Conservation (phyloP, 1,140 invertebrate genomes). For the Drosophila watanabei region DNA sequence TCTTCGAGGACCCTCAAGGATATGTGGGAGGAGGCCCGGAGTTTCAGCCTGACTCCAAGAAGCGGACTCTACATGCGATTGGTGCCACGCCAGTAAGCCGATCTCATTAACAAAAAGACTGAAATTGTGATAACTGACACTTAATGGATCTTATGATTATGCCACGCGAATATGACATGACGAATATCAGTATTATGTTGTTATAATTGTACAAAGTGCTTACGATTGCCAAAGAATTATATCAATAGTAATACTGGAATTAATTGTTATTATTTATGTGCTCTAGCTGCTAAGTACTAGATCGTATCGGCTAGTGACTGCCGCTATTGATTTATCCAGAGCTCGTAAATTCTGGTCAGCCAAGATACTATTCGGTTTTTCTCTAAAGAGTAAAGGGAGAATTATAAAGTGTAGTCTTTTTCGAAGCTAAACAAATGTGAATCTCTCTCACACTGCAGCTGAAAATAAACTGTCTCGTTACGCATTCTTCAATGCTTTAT, state of each 20-base stretch:
- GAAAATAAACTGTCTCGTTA: no score
- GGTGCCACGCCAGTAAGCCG: not conserved
- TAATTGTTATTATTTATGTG: not conserved
- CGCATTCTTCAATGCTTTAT: no score
- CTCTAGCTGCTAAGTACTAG: not conserved
- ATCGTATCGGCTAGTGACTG: not conserved
- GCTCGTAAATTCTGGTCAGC: no score
- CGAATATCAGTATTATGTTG: constrained; percentile 2
- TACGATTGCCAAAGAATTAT: not conserved
- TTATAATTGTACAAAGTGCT: not conserved
- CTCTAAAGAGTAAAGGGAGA: no score
- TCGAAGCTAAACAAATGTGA: no score
- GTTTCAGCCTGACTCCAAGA: not conserved
- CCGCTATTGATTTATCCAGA: no score
- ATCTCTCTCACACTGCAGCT: no score
- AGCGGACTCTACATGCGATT: constrained; percentile 4
- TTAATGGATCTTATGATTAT: not conserved
- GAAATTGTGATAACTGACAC: constrained; percentile 1
- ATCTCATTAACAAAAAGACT: constrained; percentile 3
- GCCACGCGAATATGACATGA: not conserved
- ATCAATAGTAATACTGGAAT: not conserved
- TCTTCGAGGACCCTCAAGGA: not conserved
- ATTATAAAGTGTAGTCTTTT: no score
- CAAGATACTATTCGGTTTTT: no score
- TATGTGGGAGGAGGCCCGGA: constrained; percentile 1